Percentiles rank a stretch among this genome's conserved stretches.
These are phyloP conservation scores for Lucifuga dentata DNA, from an alignment of 2,113 vertebrate genomes.

Conservation along the genomic window DNA sequence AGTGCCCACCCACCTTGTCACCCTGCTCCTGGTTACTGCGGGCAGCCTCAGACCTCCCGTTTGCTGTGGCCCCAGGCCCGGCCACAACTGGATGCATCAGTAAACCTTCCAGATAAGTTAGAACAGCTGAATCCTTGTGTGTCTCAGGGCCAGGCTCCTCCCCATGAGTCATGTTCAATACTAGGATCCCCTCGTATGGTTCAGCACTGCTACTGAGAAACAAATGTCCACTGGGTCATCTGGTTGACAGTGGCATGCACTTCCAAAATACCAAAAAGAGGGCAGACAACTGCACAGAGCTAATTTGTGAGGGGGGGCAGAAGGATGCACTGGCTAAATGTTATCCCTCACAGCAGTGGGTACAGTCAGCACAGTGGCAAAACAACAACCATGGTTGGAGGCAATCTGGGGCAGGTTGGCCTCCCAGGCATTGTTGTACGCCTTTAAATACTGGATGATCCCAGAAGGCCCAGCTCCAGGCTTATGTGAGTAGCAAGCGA, in stretches of 20 bases:
- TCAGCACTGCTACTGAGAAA: constrained; percentile 78
- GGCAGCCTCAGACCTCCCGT: constrained; percentile 88
- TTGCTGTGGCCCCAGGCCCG: constrained; percentile 90
- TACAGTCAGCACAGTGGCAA: constrained; percentile 52
- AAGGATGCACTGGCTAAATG: constrained; percentile 30
- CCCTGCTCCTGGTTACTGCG: constrained; percentile 88
- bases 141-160: constrained; percentile 99
- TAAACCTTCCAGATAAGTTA: constrained; percentile 99
- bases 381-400: constrained; percentile 57
- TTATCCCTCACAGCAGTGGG: constrained; percentile 38
- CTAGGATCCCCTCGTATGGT: constrained; percentile 87
- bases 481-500: constrained; percentile 54
- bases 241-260: constrained; percentile 65
- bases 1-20: constrained; percentile 85
- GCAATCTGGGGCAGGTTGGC: constrained; percentile 62
- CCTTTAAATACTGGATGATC: constrained; percentile 63
- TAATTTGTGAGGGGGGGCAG: constrained; percentile 6
- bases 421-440: constrained; percentile 70
- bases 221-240: constrained; percentile 72
- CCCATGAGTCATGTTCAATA: constrained; percentile 99
- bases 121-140: constrained; percentile 99
- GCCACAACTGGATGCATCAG: constrained; percentile 99
- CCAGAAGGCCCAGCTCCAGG: constrained; percentile 59
- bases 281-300: constrained; percentile 31
- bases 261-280: constrained; percentile 64